Percentiles rank a stretch among this genome's conserved stretches.
Conservation (phyloP, 1,140 invertebrate species). For the Panagrolaimus sp. region DNA sequence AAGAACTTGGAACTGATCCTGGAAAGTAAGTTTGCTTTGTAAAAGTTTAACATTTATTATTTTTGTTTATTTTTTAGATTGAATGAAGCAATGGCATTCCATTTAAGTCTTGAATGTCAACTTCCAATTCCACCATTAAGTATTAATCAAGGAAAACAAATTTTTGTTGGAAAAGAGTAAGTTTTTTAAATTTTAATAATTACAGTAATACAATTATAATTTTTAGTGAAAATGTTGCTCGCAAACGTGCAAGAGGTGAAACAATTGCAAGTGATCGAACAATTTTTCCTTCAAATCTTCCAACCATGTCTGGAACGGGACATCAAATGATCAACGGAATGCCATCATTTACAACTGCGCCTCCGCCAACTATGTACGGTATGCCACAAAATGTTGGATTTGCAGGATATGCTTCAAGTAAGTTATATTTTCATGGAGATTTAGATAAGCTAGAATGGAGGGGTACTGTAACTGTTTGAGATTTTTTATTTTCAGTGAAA, state of each 20-base stretch:
- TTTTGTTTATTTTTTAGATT: background rate
- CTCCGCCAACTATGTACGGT: background rate
- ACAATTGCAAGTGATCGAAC: background rate
- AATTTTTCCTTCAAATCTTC: background rate
- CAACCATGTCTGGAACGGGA: background rate
- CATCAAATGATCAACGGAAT: background rate
- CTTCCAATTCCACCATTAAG: slow-evolving; percentile 32
- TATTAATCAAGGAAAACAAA: slow-evolving; percentile 36
- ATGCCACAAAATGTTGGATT: background rate
- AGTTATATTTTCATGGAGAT: too few relatives aligned
- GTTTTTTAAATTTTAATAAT: too few relatives aligned
- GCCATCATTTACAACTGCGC: background rate
- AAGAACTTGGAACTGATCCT: slow-evolving; percentile 64
- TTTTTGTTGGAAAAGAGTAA: slow-evolving; percentile 9
- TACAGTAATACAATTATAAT: background rate
- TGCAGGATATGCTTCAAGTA: background rate
- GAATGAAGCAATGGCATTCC: slow-evolving; percentile 17
- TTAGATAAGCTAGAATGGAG: too few relatives aligned
- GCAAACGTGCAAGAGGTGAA: background rate
- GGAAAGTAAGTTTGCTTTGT: slow-evolving; percentile 52
- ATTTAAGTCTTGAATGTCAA: slow-evolving; percentile 40
- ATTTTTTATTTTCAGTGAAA: too few relatives aligned
- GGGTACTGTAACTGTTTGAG: too few relatives aligned
- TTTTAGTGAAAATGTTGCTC: slow-evolving; percentile 7
- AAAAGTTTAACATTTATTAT: background rate